These are phyloP conservation scores for Haliclona indistincta DNA, from an alignment of 37 sponge, comb jelly and placozoan species.

Conservation along the genomic window DNA sequence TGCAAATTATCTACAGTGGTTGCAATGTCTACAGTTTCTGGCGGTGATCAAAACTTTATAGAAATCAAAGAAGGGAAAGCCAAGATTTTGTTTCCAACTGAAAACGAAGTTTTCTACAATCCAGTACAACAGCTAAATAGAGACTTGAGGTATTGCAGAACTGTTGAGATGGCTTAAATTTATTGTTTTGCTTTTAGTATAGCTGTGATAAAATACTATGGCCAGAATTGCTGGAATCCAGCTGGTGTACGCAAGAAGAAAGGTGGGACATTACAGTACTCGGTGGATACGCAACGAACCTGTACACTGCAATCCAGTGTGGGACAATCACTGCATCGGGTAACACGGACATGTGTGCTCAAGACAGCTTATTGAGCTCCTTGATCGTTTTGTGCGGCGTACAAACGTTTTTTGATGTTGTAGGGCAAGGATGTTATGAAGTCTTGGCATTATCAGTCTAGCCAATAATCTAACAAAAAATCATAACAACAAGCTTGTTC, in stretches of 20 bases:
- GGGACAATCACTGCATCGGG: too few relatives aligned
- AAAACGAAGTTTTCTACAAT: constrained; percentile 94
- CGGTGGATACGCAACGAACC: too few relatives aligned
- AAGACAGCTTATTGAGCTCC: too few relatives aligned
- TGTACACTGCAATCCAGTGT: too few relatives aligned
- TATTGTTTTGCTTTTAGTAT: constrained; percentile 27
- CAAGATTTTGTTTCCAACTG: constrained; percentile 74
- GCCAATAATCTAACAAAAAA: too few relatives aligned
- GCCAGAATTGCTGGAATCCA: constrained; percentile 45
- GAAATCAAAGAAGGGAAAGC: constrained; percentile 90
- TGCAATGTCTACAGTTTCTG: not conserved
- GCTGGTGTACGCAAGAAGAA: constrained; percentile 15
- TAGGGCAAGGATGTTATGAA: too few relatives aligned
- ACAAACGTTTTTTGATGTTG: too few relatives aligned
- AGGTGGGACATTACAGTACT: not conserved
- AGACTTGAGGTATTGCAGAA: constrained; percentile 75
- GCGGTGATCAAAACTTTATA: not conserved
- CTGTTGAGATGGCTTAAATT: not conserved
- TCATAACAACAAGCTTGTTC: too few relatives aligned
- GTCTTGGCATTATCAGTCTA: too few relatives aligned
- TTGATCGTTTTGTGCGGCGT: too few relatives aligned
- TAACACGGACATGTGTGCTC: too few relatives aligned
- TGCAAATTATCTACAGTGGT: not conserved
- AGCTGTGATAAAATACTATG: constrained; percentile 68
- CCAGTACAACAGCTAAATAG: constrained; percentile 97